Percentiles rank a stretch among this genome's conserved stretches.
These are phyloP conservation scores for Orussus abietinus DNA, from an alignment of 1,140 invertebrate species.

Conservation along the genomic window DNA sequence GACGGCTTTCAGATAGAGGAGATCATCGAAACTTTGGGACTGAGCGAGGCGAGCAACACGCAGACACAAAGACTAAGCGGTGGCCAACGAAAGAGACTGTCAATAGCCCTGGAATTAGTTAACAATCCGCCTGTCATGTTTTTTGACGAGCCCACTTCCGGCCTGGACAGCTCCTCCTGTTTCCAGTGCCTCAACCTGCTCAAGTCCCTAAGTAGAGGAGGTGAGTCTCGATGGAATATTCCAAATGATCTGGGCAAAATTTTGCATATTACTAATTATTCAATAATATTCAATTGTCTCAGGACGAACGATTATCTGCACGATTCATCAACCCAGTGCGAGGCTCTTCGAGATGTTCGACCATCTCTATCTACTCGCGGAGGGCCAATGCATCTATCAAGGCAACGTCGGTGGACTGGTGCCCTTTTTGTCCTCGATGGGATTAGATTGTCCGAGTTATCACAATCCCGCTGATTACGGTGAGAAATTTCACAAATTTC, in stretches of 20 bases:
- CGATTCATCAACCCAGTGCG: constrained; percentile 95
- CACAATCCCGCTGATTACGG: constrained; percentile 95
- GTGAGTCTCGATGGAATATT: constrained; percentile 48
- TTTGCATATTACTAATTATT: constrained; percentile 18
- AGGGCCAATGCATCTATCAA: constrained; percentile 89
- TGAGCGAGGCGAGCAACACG: constrained; percentile 74
- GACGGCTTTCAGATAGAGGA: constrained; percentile 69
- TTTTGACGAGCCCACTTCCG: constrained; percentile 96
- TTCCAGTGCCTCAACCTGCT: constrained; percentile 84
- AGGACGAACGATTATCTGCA: constrained; percentile 90
- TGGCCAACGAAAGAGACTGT: constrained; percentile 88
- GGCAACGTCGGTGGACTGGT: constrained; percentile 77
- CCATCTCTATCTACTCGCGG: constrained; percentile 82
- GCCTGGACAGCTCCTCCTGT: constrained; percentile 88
- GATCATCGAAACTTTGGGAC: constrained; percentile 74
- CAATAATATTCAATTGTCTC: constrained; percentile 27
- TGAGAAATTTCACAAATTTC: constrained; percentile 55
- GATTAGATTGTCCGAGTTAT: constrained; percentile 85
- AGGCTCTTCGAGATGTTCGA: constrained; percentile 96
- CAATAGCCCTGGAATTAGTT: constrained; percentile 81
- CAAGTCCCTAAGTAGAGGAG: constrained; percentile 73
- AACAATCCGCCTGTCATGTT: constrained; percentile 95
- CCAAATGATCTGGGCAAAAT: constrained; percentile 14
- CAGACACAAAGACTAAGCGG: constrained; percentile 80
- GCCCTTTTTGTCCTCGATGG: constrained; percentile 80